These are phyloP conservation scores for Mobula hypostoma DNA, from an alignment of 2,113 vertebrate species.

Conservation along the genomic window DNA sequence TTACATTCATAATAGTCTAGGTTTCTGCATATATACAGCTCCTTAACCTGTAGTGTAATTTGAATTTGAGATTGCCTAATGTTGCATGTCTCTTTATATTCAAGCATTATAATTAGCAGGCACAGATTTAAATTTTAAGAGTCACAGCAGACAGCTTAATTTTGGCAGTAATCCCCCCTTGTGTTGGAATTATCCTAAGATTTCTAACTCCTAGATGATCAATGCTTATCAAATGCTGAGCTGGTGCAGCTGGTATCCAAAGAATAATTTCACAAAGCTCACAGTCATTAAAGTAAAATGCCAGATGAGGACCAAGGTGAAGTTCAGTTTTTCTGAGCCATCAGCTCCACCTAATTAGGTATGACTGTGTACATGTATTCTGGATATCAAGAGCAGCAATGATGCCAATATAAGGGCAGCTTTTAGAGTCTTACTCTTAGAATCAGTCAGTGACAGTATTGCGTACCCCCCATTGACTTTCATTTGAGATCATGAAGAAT, in stretches of 20 bases:
- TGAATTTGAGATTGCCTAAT: not conserved
- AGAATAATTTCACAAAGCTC: not conserved
- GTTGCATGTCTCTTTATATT: not conserved
- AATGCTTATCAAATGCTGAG: not conserved
- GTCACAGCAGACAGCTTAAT: not conserved
- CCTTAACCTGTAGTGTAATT: not conserved
- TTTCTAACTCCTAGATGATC: too few species aligned
- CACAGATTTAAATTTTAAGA: not conserved
- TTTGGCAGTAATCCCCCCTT: not conserved
- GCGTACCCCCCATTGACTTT: not conserved
- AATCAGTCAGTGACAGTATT: not conserved
- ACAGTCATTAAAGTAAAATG: not conserved
- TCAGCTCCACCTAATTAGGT: not conserved
- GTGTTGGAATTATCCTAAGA: not conserved
- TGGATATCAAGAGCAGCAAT: not conserved
- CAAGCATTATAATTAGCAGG: not conserved
- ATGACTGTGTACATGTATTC: not conserved
- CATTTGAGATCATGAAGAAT: not conserved
- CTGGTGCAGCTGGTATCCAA: not conserved
- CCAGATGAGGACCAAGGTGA: not conserved
- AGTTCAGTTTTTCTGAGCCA: not conserved
- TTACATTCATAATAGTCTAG: not conserved
- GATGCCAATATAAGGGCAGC: not conserved
- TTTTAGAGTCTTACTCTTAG: not conserved
- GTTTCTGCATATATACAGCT: not conserved